Conservation (phyloP, 2,797 vertebrate species). For the Dendrocincla tyrannina region DNA sequence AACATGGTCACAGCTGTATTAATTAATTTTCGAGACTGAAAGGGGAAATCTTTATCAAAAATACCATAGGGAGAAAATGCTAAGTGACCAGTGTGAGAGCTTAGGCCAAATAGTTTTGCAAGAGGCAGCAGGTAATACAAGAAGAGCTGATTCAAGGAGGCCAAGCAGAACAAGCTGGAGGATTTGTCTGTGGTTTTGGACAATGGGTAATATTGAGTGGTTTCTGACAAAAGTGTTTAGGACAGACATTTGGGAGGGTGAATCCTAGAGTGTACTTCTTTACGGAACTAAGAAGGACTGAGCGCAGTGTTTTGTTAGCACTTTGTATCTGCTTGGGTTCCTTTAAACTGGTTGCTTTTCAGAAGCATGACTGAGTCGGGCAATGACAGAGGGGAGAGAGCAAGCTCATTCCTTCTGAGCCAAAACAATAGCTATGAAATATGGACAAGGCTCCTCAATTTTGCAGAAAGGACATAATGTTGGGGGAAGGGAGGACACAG, state of each 20-base stretch:
- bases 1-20: background rate
- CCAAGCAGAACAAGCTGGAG: background rate
- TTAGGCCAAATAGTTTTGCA: background rate
- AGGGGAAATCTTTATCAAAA: background rate
- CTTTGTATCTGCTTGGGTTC: background rate
- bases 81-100: background rate
- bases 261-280: background rate
- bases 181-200: background rate
- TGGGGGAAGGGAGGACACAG: background rate
- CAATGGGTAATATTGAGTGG: background rate
- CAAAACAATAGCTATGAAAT: background rate
- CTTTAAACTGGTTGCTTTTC: background rate
- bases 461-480: background rate
- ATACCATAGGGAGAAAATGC: background rate
- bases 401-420: background rate
- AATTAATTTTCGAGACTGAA: background rate
- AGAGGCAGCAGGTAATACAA: background rate
- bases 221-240: background rate
- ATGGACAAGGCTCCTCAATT: background rate
- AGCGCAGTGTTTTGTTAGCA: background rate
- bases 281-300: background rate
- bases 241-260: background rate
- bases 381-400: background rate
- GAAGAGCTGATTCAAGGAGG: background rate
- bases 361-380: background rate